Conservation (phyloP, 2,113 vertebrate species). For the Alexandromys fortis region DNA sequence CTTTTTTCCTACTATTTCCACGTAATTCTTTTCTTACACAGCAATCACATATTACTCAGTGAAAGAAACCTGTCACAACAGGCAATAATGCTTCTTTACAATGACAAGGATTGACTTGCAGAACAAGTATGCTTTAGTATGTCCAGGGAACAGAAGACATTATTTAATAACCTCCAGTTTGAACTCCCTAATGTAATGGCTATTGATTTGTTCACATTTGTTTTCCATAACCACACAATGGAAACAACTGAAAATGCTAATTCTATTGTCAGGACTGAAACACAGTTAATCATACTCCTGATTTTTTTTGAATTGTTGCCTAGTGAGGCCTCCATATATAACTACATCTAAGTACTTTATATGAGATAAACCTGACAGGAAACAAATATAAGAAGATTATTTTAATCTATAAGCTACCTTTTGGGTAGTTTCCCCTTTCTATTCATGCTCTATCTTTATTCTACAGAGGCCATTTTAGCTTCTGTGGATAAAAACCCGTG, state of each 20-base stretch:
- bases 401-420: constrained; percentile 44
- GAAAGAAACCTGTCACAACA: background rate
- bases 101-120: background rate
- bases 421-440: background rate
- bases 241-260: constrained; percentile 40
- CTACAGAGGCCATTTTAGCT: background rate
- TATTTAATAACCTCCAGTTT: constrained; percentile 33
- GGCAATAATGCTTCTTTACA: background rate
- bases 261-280: background rate
- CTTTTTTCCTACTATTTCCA: background rate
- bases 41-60: background rate
- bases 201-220: constrained; percentile 45
- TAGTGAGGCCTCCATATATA: background rate
- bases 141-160: background rate
- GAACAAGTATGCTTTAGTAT: background rate
- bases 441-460: background rate
- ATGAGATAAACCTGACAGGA: constrained; percentile 14
- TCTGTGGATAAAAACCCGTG: constrained; percentile 20
- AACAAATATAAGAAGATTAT: constrained; percentile 3
- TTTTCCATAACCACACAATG: background rate
- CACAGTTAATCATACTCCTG: background rate
- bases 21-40: background rate
- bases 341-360: background rate
- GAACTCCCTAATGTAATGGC: background rate
- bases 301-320: constrained; percentile 5